A percentile compares a stretch with the other conserved stretches of the same genome.
phyloP scores from a whole-genome alignment of 2,113 vertebrate genomes.

The Malurus melanocephalus region DNA sequence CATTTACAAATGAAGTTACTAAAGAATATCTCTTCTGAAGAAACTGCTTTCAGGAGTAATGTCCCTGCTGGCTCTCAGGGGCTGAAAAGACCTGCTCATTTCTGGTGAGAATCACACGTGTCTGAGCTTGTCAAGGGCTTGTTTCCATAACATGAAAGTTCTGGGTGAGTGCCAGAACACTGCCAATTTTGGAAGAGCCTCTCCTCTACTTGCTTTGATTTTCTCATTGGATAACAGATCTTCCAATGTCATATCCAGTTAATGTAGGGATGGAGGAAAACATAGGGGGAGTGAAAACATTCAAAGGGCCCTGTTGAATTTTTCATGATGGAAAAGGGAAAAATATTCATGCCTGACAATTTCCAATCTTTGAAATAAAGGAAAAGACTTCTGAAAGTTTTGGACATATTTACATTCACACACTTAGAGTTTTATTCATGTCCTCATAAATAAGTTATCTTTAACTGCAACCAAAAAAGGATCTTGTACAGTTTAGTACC shows the following conservation, averaged over 20 bases:
- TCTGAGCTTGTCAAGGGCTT: neutral
- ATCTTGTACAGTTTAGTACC: constrained; percentile 29
- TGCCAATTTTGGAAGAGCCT: neutral
- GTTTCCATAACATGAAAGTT: neutral
- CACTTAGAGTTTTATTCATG: neutral
- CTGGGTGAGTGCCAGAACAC: neutral
- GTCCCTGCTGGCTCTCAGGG: neutral
- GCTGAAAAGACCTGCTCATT: neutral
- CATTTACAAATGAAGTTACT: neutral
- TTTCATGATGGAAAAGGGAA: neutral
- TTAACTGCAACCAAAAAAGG: constrained; percentile 16
- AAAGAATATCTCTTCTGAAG: neutral
- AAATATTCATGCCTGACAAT: neutral
- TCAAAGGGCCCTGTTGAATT: neutral
- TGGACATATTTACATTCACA: neutral
- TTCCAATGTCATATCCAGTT: neutral
- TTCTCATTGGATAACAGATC: neutral
- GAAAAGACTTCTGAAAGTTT: neutral
- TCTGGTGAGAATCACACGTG: neutral
- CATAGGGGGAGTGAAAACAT: neutral
- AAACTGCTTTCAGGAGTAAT: neutral
- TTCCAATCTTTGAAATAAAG: neutral
- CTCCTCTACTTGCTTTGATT: neutral
- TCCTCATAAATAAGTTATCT: constrained; percentile 42
- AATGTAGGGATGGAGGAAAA: neutral